Evolutionary conservation across 2,888 invertebrate genomes (phyloP).

Genomic region (Leptinotarsa rubiginosa): DNA sequence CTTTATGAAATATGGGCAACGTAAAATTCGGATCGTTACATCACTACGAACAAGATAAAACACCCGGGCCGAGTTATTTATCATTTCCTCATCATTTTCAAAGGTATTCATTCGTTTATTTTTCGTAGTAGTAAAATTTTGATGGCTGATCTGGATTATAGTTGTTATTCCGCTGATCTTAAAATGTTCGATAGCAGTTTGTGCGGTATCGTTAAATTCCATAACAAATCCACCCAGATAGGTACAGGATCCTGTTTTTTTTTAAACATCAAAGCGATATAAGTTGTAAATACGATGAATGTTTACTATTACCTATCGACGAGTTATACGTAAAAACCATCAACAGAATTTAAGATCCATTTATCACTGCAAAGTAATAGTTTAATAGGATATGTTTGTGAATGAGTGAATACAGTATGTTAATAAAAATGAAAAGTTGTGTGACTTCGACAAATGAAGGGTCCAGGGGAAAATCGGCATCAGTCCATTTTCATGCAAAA

Average conservation of each 20-base stretch:
- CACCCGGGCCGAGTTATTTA: neutral
- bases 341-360: neutral
- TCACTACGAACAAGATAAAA: neutral
- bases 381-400: neutral
- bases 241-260: neutral
- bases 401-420: no score
- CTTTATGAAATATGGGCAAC: neutral
- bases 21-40: no score
- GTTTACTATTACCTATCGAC: neutral
- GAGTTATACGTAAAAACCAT: neutral
- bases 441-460: no score
- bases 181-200: neutral
- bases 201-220: neutral
- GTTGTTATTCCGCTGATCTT: conserved; percentile 12
- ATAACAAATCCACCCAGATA: conserved; percentile 7
- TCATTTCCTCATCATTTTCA: neutral
- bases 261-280: neutral
- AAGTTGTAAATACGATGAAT: neutral
- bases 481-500: no score
- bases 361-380: neutral
- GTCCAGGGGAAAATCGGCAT: no score
- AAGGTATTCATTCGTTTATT: conserved; percentile 10
- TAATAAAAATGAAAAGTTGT: no score
- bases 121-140: conserved; percentile 10
- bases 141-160: conserved; percentile 8